Conservation (phyloP, 1,140 invertebrate species). For the Arion vulgaris region DNA sequence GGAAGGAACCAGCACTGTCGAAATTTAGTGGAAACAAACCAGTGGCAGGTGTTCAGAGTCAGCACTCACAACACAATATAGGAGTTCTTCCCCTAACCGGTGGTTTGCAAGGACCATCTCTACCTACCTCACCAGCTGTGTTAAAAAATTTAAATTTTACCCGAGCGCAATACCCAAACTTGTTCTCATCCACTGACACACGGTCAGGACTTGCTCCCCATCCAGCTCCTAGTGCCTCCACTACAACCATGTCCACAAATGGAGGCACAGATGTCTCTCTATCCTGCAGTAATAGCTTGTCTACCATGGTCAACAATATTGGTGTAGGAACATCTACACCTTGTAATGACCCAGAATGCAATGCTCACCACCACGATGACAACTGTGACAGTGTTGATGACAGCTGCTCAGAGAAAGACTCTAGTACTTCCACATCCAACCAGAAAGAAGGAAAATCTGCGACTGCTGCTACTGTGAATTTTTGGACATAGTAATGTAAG, state of each 20-base stretch:
- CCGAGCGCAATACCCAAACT: background rate
- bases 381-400: slow-evolving; percentile 71
- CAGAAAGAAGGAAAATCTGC: slow-evolving; percentile 78
- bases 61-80: background rate
- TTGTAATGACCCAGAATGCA: slow-evolving; percentile 67
- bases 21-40: slow-evolving; percentile 4
- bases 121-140: background rate
- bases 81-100: background rate
- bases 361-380: slow-evolving; percentile 67
- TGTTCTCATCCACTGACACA: slow-evolving; percentile 11
- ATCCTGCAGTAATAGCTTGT: slow-evolving; percentile 35
- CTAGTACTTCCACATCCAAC: slow-evolving; percentile 72
- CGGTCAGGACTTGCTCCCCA: background rate
- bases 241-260: background rate
- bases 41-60: slow-evolving; percentile 4
- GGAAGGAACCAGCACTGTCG: slow-evolving; percentile 30
- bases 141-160: slow-evolving; percentile 2
- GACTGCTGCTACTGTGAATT: slow-evolving; percentile 84
- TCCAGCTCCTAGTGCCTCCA: background rate
- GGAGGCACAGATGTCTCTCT: background rate
- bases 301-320: slow-evolving; percentile 63
- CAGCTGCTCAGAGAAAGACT: slow-evolving; percentile 76
- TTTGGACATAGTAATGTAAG: slow-evolving; percentile 81
- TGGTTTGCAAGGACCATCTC: background rate
- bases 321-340: slow-evolving; percentile 65